These are phyloP conservation scores for Syrrhaptes paradoxus DNA, from an alignment of 2,113 vertebrate species.

Conservation along the genomic window DNA sequence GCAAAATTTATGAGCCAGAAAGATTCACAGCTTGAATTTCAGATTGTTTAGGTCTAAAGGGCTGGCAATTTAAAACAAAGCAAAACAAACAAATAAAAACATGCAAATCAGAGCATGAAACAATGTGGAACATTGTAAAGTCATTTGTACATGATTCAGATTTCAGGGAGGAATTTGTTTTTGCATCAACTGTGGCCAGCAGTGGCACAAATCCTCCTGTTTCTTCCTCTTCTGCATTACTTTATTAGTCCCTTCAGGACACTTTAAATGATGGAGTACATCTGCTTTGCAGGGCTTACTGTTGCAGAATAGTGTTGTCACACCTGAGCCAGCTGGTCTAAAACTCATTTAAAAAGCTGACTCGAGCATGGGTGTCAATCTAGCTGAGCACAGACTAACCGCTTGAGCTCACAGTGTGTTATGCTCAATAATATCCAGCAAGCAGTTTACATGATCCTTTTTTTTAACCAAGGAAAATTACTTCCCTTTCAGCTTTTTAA, in stretches of 20 bases:
- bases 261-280: constrained; percentile 32
- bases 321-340: constrained; percentile 42
- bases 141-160: not conserved
- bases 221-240: constrained; percentile 4
- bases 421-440: not conserved
- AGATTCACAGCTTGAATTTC: constrained; percentile 62
- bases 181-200: not conserved
- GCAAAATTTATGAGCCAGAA: constrained; percentile 53
- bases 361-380: not conserved
- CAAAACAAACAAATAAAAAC: constrained; percentile 42
- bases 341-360: constrained; percentile 28
- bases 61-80: constrained; percentile 27
- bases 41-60: constrained; percentile 45
- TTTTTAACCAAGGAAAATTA: not conserved
- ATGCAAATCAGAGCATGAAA: constrained; percentile 26
- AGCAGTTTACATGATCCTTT: not conserved
- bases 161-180: constrained; percentile 34
- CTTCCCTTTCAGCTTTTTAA: constrained; percentile 14
- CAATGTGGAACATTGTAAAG: not conserved
- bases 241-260: constrained; percentile 46
- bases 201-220: not conserved
- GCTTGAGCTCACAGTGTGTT: not conserved
- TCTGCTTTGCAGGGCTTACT: constrained; percentile 33
- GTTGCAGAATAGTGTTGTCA: not conserved
- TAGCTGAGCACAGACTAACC: not conserved